Conservation (phyloP, 2,797 vertebrate species). For the Nannoperca obscura region DNA sequence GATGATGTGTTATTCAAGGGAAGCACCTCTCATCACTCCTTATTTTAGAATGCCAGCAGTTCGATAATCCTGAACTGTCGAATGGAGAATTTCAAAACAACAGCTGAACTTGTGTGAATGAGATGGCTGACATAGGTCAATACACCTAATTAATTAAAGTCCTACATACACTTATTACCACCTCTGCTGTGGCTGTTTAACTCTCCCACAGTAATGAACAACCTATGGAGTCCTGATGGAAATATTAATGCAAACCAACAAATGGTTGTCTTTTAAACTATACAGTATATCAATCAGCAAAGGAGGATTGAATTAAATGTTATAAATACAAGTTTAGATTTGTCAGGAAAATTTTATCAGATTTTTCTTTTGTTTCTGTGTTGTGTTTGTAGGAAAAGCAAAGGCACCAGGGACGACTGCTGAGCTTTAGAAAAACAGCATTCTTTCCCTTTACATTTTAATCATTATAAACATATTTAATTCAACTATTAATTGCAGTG, state of each 20-base stretch:
- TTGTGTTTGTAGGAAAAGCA: background rate
- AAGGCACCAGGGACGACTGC: background rate
- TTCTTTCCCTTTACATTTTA: background rate
- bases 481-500: background rate
- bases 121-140: constrained; percentile 24
- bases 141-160: constrained; percentile 21
- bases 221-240: background rate
- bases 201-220: constrained; percentile 2
- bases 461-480: background rate
- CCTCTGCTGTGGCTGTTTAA: constrained; percentile 12
- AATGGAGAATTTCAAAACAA: constrained; percentile 8
- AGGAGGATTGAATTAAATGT: background rate
- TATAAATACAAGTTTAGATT: background rate
- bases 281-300: background rate
- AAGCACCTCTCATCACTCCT: background rate
- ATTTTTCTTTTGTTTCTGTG: background rate
- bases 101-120: background rate
- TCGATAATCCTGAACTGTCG: background rate
- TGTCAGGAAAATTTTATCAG: background rate
- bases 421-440: background rate
- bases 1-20: background rate
- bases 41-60: background rate
- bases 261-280: background rate
- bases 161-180: background rate
- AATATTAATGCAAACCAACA: background rate